Conservation (phyloP, 1,140 invertebrate species). For the Pachyrhynchus sulphureomaculatus region DNA sequence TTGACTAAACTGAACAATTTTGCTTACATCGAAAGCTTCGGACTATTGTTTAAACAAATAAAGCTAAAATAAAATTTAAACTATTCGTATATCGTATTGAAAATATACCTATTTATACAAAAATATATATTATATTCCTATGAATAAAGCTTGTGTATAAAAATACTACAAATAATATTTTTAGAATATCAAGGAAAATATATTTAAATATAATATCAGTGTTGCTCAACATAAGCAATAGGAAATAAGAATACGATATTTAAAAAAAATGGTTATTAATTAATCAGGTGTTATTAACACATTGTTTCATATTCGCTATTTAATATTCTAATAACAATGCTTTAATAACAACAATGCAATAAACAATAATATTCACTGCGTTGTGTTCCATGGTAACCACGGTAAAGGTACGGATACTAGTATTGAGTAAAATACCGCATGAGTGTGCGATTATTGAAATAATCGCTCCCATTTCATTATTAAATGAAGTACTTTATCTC, state of each 20-base stretch:
- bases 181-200: neutral
- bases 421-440: no score
- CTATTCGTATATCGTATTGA: no score
- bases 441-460: no score
- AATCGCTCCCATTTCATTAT: no score
- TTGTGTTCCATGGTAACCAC: no score
- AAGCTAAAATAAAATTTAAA: no score
- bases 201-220: neutral
- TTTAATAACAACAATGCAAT: neutral
- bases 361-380: no score
- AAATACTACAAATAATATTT: neutral
- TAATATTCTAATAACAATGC: neutral
- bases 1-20: no score
- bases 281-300: neutral
- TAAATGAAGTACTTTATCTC: no score
- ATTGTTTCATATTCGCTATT: neutral
- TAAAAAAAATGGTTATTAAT: neutral
- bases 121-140: neutral
- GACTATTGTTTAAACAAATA: no score
- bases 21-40: no score
- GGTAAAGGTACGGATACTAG: no score
- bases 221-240: neutral
- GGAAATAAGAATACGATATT: neutral
- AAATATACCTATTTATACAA: neutral
- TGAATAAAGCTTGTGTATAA: slow-evolving; percentile 1